Percentiles rank a stretch among this genome's conserved stretches.
Evolutionary conservation across 2,113 vertebrate species (phyloP).

Genomic region (Sarotherodon lohbergeri): DNA sequence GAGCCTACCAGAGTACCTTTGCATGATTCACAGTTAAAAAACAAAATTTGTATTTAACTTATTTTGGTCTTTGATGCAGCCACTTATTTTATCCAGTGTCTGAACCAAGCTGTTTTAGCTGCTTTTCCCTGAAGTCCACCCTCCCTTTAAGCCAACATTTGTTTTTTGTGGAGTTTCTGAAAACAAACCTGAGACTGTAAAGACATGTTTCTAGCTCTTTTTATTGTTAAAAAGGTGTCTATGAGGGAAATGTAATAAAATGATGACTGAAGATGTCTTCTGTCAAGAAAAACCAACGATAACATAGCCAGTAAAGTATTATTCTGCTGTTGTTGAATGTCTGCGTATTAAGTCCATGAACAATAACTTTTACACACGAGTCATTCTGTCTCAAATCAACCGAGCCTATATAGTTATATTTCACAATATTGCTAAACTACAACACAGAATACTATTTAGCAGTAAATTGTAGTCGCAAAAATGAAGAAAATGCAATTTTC

Average conservation of each 20-base stretch:
- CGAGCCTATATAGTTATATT: neutral
- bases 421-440: neutral
- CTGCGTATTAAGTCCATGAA: neutral
- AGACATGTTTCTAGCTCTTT: neutral
- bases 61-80: neutral
- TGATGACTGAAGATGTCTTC: neutral
- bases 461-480: neutral
- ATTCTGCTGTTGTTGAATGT: neutral
- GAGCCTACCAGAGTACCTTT: neutral
- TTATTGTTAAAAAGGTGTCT: neutral
- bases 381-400: neutral
- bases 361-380: neutral
- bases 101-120: neutral
- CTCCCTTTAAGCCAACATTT: neutral
- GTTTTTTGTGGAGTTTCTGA: neutral
- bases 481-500: neutral
- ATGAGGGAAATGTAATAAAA: neutral
- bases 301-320: neutral
- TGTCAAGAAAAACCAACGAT: neutral
- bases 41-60: neutral
- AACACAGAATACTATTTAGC: neutral
- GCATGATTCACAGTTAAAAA: neutral
- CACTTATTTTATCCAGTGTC: neutral
- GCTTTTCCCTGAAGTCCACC: neutral
- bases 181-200: neutral